Evolutionary conservation across 2,113 vertebrate species (phyloP).

Genomic region (Cryptotis parvus): DNA sequence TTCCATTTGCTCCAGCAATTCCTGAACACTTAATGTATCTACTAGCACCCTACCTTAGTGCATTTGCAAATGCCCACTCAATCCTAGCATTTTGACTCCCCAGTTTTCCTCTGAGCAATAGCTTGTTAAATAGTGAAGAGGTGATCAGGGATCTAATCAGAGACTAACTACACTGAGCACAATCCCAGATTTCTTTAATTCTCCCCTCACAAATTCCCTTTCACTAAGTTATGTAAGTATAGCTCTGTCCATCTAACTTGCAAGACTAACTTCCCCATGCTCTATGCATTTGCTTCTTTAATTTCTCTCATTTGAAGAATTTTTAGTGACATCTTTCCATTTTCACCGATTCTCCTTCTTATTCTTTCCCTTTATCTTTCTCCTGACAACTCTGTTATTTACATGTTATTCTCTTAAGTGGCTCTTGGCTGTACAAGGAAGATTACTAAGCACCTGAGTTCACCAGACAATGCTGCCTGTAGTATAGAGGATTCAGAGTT

Average conservation of each 20-base stretch:
- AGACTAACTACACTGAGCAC: background rate
- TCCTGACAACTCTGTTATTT: background rate
- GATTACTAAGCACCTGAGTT: background rate
- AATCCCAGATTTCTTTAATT: conserved; percentile 4
- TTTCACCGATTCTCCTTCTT: background rate
- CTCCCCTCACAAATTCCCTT: background rate
- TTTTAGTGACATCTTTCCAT: background rate
- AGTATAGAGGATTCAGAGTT: background rate
- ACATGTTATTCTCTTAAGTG: background rate
- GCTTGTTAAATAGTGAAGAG: conserved; percentile 2
- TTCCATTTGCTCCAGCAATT: background rate
- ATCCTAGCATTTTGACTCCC: background rate
- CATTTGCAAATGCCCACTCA: background rate
- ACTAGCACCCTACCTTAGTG: background rate
- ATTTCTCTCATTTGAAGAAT: background rate
- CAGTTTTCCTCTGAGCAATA: background rate
- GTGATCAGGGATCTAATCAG: conserved; percentile 2
- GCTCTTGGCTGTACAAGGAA: background rate
- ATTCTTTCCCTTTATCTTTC: conserved; percentile 27
- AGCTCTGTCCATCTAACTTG: background rate
- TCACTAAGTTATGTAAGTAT: background rate
- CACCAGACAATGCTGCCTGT: background rate
- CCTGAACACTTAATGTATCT: background rate
- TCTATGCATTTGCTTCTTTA: background rate
- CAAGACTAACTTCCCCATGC: background rate